Evolutionary conservation across 2,888 invertebrate genomes (phyloP).

Genomic region (Flabesymbios commensalis): DNA sequence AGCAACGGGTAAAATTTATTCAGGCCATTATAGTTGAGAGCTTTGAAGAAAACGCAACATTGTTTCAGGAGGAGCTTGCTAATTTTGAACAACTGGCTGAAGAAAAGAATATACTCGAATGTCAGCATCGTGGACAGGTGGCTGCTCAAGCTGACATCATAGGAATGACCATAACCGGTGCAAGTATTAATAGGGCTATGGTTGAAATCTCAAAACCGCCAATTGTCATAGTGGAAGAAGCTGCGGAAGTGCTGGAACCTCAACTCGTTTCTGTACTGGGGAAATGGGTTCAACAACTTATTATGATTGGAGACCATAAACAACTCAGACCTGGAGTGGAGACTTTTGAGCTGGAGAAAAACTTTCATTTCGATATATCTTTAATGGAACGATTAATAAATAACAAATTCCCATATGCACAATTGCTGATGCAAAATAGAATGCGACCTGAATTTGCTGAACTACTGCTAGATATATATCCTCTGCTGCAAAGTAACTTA

Average conservation of each 20-base stretch:
- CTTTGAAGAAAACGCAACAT: background rate
- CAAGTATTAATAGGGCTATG: conserved; percentile 20
- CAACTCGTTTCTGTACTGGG: conserved; percentile 25
- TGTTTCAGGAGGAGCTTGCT: conserved; percentile 3
- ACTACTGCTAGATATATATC: conserved; percentile 26
- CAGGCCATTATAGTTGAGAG: conserved; percentile 10
- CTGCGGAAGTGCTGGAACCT: conserved; percentile 29
- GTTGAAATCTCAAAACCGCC: conserved; percentile 14
- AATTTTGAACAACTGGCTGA: background rate
- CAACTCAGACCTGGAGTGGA: conserved; percentile 28
- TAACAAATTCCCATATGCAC: conserved; percentile 14
- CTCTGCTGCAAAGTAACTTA: conserved; percentile 17
- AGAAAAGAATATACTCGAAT: conserved; percentile 13
- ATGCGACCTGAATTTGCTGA: conserved; percentile 29
- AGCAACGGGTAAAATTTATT: conserved; percentile 11
- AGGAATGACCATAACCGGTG: conserved; percentile 33
- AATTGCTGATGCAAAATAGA: conserved; percentile 24
- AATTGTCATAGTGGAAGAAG: conserved; percentile 28
- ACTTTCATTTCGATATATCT: conserved; percentile 28
- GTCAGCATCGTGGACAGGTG: conserved; percentile 7
- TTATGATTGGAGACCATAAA: conserved; percentile 31
- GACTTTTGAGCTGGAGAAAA: conserved; percentile 10
- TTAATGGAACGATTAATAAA: conserved; percentile 31
- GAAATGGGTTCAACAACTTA: conserved; percentile 19
- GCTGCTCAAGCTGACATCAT: conserved; percentile 8